Evolutionary conservation across 2,888 invertebrate species (phyloP).

Genomic region (Xestia ashworthii): DNA sequence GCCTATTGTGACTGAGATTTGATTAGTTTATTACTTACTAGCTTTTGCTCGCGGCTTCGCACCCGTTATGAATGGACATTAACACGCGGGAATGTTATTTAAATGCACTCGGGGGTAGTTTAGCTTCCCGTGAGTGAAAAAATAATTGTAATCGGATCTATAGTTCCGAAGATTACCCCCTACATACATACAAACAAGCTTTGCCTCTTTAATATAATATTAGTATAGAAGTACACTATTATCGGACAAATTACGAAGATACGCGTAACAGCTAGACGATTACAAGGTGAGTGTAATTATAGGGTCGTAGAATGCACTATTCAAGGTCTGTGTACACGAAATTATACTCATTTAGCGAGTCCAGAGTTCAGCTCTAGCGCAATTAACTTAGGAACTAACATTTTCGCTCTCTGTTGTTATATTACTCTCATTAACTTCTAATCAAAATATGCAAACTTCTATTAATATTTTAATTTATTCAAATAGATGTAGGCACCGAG

Average conservation of each 20-base stretch:
- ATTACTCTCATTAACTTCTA: background rate
- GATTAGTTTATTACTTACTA: slow-evolving; percentile 1
- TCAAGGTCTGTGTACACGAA: slow-evolving; percentile 45
- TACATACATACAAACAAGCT: too few relatives aligned
- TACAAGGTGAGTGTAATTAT: slow-evolving; percentile 62
- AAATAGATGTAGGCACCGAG: slow-evolving; percentile 1
- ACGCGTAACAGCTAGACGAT: slow-evolving; percentile 4
- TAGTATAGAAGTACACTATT: slow-evolving; percentile 3
- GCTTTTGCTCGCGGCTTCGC: too few relatives aligned
- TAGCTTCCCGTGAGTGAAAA: too few relatives aligned
- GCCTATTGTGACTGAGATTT: background rate
- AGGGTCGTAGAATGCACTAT: slow-evolving; percentile 32
- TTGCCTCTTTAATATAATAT: too few relatives aligned
- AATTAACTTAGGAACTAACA: background rate
- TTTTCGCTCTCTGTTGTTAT: background rate
- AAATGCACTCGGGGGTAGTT: too few relatives aligned
- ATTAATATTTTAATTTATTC: slow-evolving; percentile 2
- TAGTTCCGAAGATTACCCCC: too few relatives aligned
- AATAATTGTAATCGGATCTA: too few relatives aligned
- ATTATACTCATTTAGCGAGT: slow-evolving; percentile 44
- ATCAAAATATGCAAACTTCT: background rate
- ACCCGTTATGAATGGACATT: too few relatives aligned
- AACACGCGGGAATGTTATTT: too few relatives aligned
- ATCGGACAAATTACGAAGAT: slow-evolving; percentile 24
- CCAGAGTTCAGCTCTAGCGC: slow-evolving; percentile 26